Percentiles rank a stretch among this genome's conserved stretches.
These are phyloP conservation scores for Orius insidiosus DNA, from an alignment of 1,140 invertebrate genomes.

Conservation along the genomic window DNA sequence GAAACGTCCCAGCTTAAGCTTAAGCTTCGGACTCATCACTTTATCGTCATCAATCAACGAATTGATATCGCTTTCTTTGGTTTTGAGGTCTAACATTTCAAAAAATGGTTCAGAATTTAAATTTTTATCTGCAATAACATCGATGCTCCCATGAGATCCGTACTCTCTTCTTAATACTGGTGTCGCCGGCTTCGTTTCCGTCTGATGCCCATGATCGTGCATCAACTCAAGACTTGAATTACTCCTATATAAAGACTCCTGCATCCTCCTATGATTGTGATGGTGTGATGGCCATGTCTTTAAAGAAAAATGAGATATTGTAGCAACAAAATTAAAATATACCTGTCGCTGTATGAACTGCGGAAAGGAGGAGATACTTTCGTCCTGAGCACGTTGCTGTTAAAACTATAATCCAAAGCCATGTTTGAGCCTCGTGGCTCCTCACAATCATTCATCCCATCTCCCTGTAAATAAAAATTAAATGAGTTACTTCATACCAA, in stretches of 20 bases:
- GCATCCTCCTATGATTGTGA: constrained; percentile 4
- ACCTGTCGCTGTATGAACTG: constrained; percentile 9
- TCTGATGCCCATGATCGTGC: constrained; percentile 15
- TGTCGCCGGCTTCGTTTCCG: constrained; percentile 5
- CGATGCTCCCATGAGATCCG: constrained; percentile 46
- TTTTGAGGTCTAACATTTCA: no score
- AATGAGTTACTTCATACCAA: no score
- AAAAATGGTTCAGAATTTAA: no score
- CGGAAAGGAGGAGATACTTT: constrained; percentile 9
- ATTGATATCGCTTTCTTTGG: no score
- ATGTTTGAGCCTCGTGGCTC: constrained; percentile 23
- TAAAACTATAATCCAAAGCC: constrained; percentile 30
- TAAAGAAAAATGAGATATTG: not conserved
- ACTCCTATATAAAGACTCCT: constrained; percentile 35
- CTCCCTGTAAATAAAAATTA: constrained; percentile 5
- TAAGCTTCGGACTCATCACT: constrained; percentile 48
- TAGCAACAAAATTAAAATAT: not conserved
- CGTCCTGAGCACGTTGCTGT: constrained; percentile 29
- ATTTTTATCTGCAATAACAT: constrained; percentile 31
- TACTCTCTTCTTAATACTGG: constrained; percentile 32
- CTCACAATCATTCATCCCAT: constrained; percentile 21
- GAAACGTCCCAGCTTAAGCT: constrained; percentile 22
- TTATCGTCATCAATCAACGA: no score
- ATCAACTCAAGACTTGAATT: constrained; percentile 51
- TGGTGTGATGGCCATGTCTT: constrained; percentile 3